These are phyloP conservation scores for Coptodon rendalli DNA, from an alignment of 2,113 vertebrate species.

Conservation along the genomic window DNA sequence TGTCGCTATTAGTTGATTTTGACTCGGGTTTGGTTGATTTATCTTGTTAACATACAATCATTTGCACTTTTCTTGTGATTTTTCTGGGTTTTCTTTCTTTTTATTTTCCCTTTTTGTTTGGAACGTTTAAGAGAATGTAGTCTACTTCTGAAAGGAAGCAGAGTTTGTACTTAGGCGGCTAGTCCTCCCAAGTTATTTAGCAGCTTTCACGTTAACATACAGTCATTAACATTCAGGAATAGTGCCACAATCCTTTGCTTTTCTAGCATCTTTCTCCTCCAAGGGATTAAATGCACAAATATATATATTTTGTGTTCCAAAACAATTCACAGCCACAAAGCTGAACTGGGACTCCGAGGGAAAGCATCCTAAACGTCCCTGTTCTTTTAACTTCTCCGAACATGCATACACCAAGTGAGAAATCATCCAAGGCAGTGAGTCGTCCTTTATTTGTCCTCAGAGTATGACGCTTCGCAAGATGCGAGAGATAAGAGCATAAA, in stretches of 20 bases:
- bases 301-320: neutral
- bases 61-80: constrained; percentile 3
- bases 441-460: neutral
- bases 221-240: neutral
- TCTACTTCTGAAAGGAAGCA: neutral
- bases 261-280: constrained; percentile 4
- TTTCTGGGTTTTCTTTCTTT: neutral
- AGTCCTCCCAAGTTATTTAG: neutral
- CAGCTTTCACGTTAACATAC: constrained; percentile 2
- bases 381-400: neutral
- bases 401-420: neutral
- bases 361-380: neutral
- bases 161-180: neutral
- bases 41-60: constrained; percentile 34
- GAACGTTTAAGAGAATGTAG: constrained; percentile 32
- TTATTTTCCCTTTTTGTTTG: neutral
- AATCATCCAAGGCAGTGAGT: neutral
- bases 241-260: neutral
- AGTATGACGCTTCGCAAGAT: neutral
- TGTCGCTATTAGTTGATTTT: constrained; percentile 4
- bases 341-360: neutral
- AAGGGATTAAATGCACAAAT: constrained; percentile 36
- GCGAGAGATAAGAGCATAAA: neutral
- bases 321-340: neutral
- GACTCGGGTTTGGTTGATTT: neutral